Evolutionary conservation across 2,113 vertebrate species (phyloP).

Genomic region (Scytalopus superciliaris): DNA sequence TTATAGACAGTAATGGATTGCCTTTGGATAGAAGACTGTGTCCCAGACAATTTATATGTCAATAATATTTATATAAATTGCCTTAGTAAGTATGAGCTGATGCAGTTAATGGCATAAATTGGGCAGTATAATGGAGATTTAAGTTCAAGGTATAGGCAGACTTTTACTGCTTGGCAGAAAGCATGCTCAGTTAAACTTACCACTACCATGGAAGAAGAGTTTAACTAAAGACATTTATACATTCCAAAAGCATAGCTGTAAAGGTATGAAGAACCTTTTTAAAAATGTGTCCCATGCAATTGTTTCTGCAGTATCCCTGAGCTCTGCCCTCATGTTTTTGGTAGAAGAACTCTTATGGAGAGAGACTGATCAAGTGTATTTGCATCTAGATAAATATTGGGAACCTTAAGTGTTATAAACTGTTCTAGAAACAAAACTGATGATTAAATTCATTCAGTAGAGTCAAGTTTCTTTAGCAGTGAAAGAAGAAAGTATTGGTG

Average conservation of each 20-base stretch:
- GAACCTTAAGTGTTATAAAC: not conserved
- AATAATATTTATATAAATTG: not conserved
- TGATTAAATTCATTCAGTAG: not conserved
- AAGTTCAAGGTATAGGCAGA: not conserved
- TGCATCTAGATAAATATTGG: not conserved
- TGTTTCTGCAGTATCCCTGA: not conserved
- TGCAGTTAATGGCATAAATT: not conserved
- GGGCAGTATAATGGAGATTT: not conserved
- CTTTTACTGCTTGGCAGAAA: not conserved
- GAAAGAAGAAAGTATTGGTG: not conserved
- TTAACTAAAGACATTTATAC: not conserved
- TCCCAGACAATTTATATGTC: not conserved
- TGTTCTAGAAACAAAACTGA: not conserved
- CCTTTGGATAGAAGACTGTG: not conserved
- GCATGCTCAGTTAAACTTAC: not conserved
- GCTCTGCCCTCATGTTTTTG: not conserved
- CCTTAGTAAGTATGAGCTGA: not conserved
- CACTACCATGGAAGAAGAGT: not conserved
- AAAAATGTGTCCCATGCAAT: rapidly evolving
- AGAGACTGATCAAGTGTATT: not conserved
- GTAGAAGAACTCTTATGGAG: not conserved
- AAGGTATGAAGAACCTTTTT: not conserved
- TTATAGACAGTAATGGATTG: not conserved
- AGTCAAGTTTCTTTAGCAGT: not conserved
- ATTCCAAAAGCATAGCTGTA: not conserved